Base-by-base conservation (phyloP, 2,888 invertebrate genomes). In the Diachrysia chrysitis region DNA sequence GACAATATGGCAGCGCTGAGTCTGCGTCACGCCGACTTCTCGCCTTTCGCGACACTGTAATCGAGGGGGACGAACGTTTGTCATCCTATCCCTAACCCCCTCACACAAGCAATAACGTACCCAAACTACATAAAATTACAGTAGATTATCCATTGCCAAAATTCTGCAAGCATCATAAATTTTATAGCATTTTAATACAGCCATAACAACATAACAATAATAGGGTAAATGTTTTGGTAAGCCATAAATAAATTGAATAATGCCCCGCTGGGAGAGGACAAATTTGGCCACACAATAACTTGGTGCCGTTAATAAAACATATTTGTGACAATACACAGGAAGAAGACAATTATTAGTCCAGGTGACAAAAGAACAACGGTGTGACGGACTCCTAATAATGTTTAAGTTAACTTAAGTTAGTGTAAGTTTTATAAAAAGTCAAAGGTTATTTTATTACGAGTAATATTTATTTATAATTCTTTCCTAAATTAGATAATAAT, bases 201-300 rank as follows among this genome's bases (percentile, higher is more conserved):
- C 94, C 92, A 92, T 95, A 95, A 93, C 91, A 91, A 89, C 92
- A 88, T 87, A 89, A 92, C 93, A 94, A 93, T 95, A 95, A 94
- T 94, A 94, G 95, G 94, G 93, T 91, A 95, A 95, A 95, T 95
- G 95, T 95, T 95, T 95, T 95, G 95, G 94, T 94, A 93, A 93
- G 91, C 91, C 93, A 94, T 95, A 94, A 94, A 95, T 94, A 93
- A 92, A 90, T 89, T 90, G 85, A 87, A 89, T 89, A 86, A 87
- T 87, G 83, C 89, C 89, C 90, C 87, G 91, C 90, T 86, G 92
- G 81, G 91, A 80, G 86, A 81, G 83, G 89, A 92, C 91, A 91
- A 92, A 93, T 92, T 92, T 79, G 83, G 84, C 83, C 82, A 88
- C 86, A 88, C 87, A 85, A 29, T 74, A 71, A 78, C 85, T 85